Percentiles rank a stretch among this genome's conserved stretches.
Evolutionary conservation across 2,797 vertebrate genomes (phyloP).

Genomic region (Phaenicophaeus curvirostris): DNA sequence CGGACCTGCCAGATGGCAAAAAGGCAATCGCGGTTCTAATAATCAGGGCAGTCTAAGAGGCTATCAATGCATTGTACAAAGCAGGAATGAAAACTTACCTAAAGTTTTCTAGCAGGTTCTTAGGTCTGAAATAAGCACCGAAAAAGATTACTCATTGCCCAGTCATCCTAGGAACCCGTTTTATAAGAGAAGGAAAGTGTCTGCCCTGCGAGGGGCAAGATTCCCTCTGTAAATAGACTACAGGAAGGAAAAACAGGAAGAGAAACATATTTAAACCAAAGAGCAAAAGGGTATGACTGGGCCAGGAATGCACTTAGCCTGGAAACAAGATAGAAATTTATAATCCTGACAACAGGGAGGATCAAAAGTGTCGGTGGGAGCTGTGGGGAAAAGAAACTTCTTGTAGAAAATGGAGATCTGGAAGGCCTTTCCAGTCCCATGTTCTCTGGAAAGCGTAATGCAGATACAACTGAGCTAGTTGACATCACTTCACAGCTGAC

Average conservation of each 20-base stretch:
- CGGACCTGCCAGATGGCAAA: background rate
- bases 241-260: background rate
- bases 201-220: background rate
- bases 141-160: background rate
- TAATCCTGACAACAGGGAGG: background rate
- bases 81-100: background rate
- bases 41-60: background rate
- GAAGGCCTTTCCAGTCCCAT: background rate
- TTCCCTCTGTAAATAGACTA: background rate
- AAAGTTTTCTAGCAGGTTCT: background rate
- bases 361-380: background rate
- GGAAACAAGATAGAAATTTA: background rate
- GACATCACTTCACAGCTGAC: background rate
- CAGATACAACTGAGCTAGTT: background rate
- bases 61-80: background rate
- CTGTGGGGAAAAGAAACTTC: background rate
- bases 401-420: background rate
- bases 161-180: background rate
- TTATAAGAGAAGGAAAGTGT: background rate
- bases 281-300: background rate
- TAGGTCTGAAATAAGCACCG: background rate
- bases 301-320: background rate
- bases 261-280: background rate
- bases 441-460: background rate
- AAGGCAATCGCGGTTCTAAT: background rate